phyloP scores from a whole-genome alignment of 2,888 invertebrate genomes.

The Chironomus riparius region DNA sequence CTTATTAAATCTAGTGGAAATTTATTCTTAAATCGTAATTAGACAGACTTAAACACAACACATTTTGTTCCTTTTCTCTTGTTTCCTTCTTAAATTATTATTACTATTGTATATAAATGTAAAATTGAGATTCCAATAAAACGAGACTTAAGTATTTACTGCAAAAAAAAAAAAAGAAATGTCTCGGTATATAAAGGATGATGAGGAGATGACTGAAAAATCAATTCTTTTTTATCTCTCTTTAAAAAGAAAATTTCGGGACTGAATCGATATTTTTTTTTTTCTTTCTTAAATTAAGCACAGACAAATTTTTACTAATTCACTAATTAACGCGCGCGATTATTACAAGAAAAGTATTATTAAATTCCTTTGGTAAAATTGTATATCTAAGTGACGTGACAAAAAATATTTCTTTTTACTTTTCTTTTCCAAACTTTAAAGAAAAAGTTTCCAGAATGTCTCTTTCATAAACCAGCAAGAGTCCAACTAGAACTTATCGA shows the following conservation, averaged over 20 bases:
- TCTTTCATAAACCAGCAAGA: neutral
- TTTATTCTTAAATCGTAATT: too few relatives aligned
- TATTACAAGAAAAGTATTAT: neutral
- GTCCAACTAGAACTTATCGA: constrained; percentile 14
- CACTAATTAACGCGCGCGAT: neutral
- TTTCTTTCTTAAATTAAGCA: too few relatives aligned
- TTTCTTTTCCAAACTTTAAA: neutral
- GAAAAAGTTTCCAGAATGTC: neutral
- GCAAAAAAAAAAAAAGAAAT: too few relatives aligned
- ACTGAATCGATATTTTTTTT: too few relatives aligned
- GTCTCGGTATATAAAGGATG: neutral
- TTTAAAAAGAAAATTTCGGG: too few relatives aligned
- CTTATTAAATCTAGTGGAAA: neutral
- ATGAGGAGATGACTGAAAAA: neutral
- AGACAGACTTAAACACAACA: too few relatives aligned
- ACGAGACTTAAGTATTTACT: too few relatives aligned
- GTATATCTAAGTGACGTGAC: neutral
- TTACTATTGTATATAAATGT: too few relatives aligned
- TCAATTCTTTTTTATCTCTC: neutral
- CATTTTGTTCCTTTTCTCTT: too few relatives aligned
- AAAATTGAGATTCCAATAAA: too few relatives aligned
- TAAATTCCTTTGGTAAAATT: neutral
- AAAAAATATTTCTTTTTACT: neutral
- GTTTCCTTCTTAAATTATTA: too few relatives aligned
- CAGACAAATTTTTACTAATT: neutral